Evolutionary conservation across 2,113 vertebrate genomes (phyloP).

Genomic region (Thamnaconus septentrionalis): DNA sequence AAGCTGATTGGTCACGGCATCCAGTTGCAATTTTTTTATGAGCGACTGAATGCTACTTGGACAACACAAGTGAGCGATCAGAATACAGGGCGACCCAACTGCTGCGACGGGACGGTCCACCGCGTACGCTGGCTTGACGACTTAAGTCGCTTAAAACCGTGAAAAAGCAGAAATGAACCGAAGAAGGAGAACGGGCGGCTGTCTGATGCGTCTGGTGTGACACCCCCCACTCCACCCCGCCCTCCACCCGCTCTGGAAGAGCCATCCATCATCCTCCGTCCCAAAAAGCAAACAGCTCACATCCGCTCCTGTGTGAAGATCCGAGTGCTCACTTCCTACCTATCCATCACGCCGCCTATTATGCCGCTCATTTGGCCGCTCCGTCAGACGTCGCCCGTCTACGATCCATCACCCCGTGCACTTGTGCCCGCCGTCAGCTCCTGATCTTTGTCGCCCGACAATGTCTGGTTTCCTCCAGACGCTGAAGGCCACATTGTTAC

Average conservation of each 20-base stretch:
- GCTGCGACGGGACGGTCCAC: not conserved
- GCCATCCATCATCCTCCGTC: constrained; percentile 60
- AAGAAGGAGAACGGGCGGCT: constrained; percentile 1
- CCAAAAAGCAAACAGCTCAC: constrained; percentile 59
- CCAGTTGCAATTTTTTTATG: no score
- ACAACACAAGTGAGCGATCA: no score
- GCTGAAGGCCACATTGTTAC: constrained; percentile 24
- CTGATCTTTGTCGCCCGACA: constrained; percentile 54
- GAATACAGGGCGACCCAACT: no score
- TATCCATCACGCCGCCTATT: constrained; percentile 68
- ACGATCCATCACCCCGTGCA: constrained; percentile 57
- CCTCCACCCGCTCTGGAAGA: constrained; percentile 17
- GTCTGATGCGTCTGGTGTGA: constrained; percentile 1
- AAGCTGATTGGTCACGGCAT: no score
- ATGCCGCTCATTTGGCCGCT: constrained; percentile 56
- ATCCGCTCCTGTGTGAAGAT: constrained; percentile 66
- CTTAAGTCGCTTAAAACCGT: not conserved
- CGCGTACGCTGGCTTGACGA: no score
- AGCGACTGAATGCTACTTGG: no score
- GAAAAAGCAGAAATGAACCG: not conserved
- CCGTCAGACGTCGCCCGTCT: constrained; percentile 63
- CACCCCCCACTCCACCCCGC: no score
- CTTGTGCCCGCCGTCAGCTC: constrained; percentile 50
- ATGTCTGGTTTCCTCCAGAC: constrained; percentile 49
- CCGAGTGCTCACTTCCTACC: constrained; percentile 68